Conservation (phyloP, 2,888 invertebrate genomes). For the Nipponacmea schrenckii region DNA sequence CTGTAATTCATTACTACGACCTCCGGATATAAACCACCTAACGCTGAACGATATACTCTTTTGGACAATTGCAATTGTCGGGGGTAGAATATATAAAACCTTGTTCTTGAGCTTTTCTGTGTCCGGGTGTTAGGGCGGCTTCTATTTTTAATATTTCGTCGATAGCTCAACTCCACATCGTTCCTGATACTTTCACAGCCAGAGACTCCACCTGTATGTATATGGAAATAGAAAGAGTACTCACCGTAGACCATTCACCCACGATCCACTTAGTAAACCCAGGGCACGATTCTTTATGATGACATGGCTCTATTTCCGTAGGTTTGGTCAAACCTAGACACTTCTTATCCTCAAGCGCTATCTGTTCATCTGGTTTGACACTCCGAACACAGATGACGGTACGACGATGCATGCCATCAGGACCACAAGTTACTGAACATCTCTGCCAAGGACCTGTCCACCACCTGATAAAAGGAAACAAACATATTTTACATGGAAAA, state of each 20-base stretch:
- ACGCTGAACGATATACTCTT: no score
- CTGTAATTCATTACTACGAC: no score
- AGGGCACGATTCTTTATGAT: conserved; percentile 58
- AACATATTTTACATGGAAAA: no score
- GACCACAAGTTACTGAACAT: conserved; percentile 78
- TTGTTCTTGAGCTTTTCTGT: no score
- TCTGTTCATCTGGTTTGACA: conserved; percentile 73
- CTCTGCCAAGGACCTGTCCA: conserved; percentile 89
- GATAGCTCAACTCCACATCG: no score
- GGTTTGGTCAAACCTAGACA: conserved; percentile 79
- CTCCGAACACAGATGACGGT: conserved; percentile 69
- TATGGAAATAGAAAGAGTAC: conserved; percentile 14
- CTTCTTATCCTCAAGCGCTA: conserved; percentile 80
- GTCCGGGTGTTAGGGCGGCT: no score
- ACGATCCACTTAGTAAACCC: conserved; percentile 50
- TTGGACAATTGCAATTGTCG: no score
- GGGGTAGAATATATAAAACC: no score
- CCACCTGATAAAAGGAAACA: conserved; percentile 73
- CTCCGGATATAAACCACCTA: no score
- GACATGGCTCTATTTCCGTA: conserved; percentile 71
- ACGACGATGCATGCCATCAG: conserved; percentile 62
- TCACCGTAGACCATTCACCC: conserved; percentile 60
- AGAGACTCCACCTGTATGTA: no score
- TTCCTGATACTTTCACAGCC: no score
- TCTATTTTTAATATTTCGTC: no score